Conservation (phyloP, 1,140 invertebrate species). For the Ladona fulva region DNA sequence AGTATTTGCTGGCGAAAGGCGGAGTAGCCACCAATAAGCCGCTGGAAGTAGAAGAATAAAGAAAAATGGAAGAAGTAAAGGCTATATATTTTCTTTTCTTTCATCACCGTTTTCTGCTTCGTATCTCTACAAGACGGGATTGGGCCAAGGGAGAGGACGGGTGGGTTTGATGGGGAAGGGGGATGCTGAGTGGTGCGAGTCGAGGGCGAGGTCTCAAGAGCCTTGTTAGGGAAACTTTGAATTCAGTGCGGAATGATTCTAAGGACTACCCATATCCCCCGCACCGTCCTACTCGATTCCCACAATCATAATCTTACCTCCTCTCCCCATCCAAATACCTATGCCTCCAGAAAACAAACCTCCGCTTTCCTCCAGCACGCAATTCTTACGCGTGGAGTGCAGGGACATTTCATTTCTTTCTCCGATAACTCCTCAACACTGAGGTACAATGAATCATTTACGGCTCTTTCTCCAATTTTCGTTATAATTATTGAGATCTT, state of each 20-base stretch:
- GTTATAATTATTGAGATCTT: too few relatives aligned
- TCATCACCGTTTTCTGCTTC: too few relatives aligned
- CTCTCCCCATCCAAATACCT: not conserved
- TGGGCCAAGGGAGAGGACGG: not conserved
- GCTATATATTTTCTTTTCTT: too few relatives aligned
- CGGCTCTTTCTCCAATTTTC: too few relatives aligned
- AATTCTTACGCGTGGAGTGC: not conserved
- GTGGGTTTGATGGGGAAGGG: not conserved
- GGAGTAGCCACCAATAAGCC: too few relatives aligned
- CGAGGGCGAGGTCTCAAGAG: not conserved
- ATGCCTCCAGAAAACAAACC: not conserved
- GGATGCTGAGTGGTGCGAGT: not conserved
- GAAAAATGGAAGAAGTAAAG: too few relatives aligned
- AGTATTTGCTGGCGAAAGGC: too few relatives aligned
- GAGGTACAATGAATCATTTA: too few relatives aligned
- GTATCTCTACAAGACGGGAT: too few relatives aligned
- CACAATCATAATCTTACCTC: not conserved
- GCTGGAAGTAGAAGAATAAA: too few relatives aligned
- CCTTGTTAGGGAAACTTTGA: conserved; percentile 9
- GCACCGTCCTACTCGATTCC: not conserved
- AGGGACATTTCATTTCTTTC: too few relatives aligned
- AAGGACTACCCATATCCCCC: conserved; percentile 7
- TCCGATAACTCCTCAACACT: too few relatives aligned
- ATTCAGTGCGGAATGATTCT: not conserved
- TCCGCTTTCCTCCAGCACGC: not conserved